Conservation (phyloP, 1,140 invertebrate genomes). For the Asobara japonica region DNA sequence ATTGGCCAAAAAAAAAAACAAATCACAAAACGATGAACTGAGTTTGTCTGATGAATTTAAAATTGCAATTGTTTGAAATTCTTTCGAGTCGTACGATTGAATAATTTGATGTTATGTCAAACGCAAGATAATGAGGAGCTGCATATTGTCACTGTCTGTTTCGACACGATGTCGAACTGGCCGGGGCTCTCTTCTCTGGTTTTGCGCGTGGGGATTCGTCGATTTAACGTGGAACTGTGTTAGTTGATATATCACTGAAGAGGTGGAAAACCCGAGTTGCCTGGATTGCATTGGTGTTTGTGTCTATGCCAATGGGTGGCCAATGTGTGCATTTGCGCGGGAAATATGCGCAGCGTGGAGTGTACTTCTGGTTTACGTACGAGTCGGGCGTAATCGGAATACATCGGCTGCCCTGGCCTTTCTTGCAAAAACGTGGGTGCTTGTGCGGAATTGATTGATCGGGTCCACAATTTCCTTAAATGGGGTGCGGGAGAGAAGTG, state of each 20-base stretch:
- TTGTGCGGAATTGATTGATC: slow-evolving; percentile 16
- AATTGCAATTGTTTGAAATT: too few species aligned
- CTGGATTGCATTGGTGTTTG: slow-evolving; percentile 31
- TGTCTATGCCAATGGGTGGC: not conserved
- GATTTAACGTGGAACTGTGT: slow-evolving; percentile 27
- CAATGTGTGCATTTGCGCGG: slow-evolving; percentile 55
- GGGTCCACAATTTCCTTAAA: too few species aligned
- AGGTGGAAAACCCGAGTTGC: slow-evolving; percentile 4
- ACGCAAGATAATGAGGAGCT: slow-evolving; percentile 7
- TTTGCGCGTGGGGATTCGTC: slow-evolving; percentile 53
- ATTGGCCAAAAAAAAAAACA: too few species aligned
- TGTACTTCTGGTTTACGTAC: not conserved
- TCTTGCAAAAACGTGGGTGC: slow-evolving; percentile 16
- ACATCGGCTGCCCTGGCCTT: not conserved
- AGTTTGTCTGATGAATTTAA: too few species aligned
- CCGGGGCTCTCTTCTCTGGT: slow-evolving; percentile 62
- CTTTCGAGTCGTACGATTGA: not conserved
- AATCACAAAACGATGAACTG: too few species aligned
- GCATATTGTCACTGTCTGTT: slow-evolving; percentile 51
- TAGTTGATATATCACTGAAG: not conserved
- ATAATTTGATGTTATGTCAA: not conserved
- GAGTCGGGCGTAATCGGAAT: slow-evolving; percentile 5
- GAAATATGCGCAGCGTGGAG: slow-evolving; percentile 48
- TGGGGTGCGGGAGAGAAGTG: too few species aligned
- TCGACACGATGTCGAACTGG: slow-evolving; percentile 59